Evolutionary conservation across 2,113 vertebrate species (phyloP).

Genomic region (Brienomyrus longianalis): DNA sequence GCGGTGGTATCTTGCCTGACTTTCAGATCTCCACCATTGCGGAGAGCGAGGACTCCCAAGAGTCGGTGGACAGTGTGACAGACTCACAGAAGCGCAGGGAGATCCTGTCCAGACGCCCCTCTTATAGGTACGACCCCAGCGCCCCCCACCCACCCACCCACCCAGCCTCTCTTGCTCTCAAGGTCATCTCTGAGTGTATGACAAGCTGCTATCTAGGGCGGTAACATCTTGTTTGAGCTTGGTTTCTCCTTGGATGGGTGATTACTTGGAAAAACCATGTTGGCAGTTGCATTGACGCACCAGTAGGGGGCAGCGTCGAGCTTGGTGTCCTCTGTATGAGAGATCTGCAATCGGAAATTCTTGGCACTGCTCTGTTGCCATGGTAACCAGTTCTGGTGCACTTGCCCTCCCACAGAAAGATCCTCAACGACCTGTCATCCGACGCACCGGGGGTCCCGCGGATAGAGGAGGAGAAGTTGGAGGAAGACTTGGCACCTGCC

Average conservation of each 20-base stretch:
- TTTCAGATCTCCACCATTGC: constrained; percentile 91
- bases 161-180: background rate
- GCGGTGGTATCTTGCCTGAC: constrained; percentile 14
- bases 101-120: constrained; percentile 91
- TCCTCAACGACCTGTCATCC: constrained; percentile 94
- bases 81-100: constrained; percentile 96
- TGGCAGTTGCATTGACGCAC: background rate
- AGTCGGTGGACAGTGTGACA: constrained; percentile 95
- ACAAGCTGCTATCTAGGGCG: background rate
- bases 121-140: constrained; percentile 75
- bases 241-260: background rate
- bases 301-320: background rate
- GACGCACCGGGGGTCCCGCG: constrained; percentile 88
- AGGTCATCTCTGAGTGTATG: background rate
- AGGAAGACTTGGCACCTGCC: constrained; percentile 86
- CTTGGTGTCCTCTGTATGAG: background rate
- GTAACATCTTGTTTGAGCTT: background rate
- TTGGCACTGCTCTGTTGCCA: background rate
- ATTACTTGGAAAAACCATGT: background rate
- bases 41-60: constrained; percentile 97
- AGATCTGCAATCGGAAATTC: background rate
- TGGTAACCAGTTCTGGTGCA: background rate
- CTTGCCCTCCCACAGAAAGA: constrained; percentile 73
- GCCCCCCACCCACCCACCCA: too few relatives aligned
- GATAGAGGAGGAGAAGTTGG: constrained; percentile 96